A percentile compares a stretch with the other conserved stretches of the same genome.
Conservation (phyloP, 2,113 vertebrate species). For the Bettongia penicillata region DNA sequence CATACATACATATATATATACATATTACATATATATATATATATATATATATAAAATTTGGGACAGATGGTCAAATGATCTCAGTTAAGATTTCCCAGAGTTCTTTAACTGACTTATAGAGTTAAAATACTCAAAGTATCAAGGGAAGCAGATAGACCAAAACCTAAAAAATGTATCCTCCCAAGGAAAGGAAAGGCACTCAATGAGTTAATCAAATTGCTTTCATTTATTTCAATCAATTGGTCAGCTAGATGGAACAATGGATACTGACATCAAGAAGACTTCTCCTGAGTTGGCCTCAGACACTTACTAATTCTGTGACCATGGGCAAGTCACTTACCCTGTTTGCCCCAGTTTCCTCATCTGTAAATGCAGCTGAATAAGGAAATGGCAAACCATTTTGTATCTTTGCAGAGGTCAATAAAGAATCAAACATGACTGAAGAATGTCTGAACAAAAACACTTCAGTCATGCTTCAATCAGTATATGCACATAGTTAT, state of each 20-base stretch:
- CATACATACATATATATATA: too few species aligned
- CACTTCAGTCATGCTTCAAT: neutral
- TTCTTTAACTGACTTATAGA: neutral
- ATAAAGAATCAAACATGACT: neutral
- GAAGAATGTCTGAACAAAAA: neutral
- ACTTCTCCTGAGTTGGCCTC: neutral
- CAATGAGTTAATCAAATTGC: neutral
- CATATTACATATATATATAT: too few species aligned
- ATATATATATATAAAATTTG: neutral
- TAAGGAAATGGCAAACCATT: neutral
- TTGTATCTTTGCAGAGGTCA: neutral
- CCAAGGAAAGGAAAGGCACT: neutral
- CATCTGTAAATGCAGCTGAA: neutral
- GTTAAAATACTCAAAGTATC: neutral
- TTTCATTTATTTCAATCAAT: neutral
- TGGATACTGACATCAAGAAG: neutral
- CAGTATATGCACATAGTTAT: neutral
- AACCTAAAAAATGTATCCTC: too few species aligned
- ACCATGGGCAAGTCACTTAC: neutral
- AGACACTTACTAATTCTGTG: neutral
- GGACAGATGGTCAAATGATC: neutral
- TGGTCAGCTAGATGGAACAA: neutral
- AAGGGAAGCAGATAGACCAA: neutral
- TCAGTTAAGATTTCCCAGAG: neutral
- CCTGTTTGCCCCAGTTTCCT: neutral